Percentiles rank a stretch among this genome's conserved stretches.
Conservation (phyloP, 2,113 vertebrate genomes). For the Platysteira castanea region DNA sequence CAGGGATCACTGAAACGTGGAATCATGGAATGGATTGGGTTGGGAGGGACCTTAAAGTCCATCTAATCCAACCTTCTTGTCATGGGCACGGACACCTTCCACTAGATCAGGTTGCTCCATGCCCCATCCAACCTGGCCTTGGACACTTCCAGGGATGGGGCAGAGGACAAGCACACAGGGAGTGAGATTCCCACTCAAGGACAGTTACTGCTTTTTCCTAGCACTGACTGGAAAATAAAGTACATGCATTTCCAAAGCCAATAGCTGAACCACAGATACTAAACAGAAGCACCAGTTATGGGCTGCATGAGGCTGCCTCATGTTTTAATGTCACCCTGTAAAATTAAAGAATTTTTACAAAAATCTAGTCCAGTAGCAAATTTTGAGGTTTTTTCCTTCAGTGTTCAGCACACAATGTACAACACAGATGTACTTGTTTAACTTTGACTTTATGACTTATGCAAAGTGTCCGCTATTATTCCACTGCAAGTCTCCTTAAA, state of each 20-base stretch:
- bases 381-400: background rate
- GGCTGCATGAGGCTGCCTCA: background rate
- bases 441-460: conserved; percentile 55
- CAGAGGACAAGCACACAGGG: background rate
- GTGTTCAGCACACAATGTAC: background rate
- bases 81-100: too few relatives aligned
- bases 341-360: background rate
- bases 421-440: conserved; percentile 50
- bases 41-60: background rate
- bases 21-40: background rate
- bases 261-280: background rate
- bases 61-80: background rate
- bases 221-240: background rate
- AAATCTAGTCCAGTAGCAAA: background rate
- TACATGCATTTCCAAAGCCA: background rate
- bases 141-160: background rate
- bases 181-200: background rate
- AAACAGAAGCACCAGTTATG: rapidly evolving
- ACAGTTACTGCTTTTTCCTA: background rate
- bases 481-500: conserved; percentile 46
- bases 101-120: too few relatives aligned
- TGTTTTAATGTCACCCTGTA: background rate
- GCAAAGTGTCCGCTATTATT: conserved; percentile 37
- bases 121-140: too few relatives aligned
- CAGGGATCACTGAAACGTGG: rapidly evolving